A percentile compares a stretch with the other conserved stretches of the same genome.
These are phyloP conservation scores for Chondrosia reniformis DNA, from an alignment of 37 sponge, comb jelly and placozoan genomes.

Conservation along the genomic window DNA sequence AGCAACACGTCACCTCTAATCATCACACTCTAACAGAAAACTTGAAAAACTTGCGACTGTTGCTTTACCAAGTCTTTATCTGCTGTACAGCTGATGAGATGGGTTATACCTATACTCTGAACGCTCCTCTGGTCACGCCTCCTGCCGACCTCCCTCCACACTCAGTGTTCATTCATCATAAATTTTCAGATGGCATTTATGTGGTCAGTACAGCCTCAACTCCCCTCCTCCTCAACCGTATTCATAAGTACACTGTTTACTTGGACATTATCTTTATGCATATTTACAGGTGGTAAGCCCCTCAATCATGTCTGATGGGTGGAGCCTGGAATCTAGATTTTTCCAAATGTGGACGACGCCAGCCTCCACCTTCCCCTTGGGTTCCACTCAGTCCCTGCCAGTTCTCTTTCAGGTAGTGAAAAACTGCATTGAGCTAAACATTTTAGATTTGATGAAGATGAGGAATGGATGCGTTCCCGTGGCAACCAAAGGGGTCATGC, in stretches of 20 bases:
- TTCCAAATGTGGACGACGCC: conserved; percentile 1
- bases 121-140: conserved; percentile 46
- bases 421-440: not conserved
- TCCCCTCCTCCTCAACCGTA: not conserved
- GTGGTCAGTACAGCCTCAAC: not conserved
- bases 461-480: conserved; percentile 13
- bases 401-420: not conserved
- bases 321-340: not conserved
- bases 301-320: not conserved
- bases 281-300: not conserved
- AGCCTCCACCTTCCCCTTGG: not conserved
- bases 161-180: conserved; percentile 11
- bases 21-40: conserved; percentile 10
- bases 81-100: conserved; percentile 25
- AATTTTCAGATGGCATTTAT: conserved; percentile 2
- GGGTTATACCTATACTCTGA: conserved; percentile 7
- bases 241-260: not conserved
- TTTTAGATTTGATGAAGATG: not conserved
- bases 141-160: conserved; percentile 14
- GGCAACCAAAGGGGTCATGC: not conserved
- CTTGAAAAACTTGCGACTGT: conserved; percentile 20
- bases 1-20: conserved; percentile 18
- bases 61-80: conserved; percentile 12
- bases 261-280: too few relatives aligned
- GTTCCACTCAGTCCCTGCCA: not conserved